Conservation (phyloP, 1,140 invertebrate genomes). For the Augochlora pura region DNA sequence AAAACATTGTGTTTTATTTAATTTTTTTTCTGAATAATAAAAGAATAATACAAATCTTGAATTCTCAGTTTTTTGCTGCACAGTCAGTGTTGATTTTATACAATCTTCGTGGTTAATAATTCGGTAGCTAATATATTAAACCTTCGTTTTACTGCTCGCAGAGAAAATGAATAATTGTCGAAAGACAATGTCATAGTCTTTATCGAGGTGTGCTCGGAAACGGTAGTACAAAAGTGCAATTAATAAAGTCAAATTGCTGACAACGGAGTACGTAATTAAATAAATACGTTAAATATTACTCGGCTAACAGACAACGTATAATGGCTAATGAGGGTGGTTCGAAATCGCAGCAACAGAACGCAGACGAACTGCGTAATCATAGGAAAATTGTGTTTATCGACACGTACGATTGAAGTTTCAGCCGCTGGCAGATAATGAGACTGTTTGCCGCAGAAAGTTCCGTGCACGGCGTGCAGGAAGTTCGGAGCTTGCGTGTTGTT, state of each 20-base stretch:
- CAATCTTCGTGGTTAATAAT: no score
- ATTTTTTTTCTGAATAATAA: no score
- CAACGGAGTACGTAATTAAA: not conserved
- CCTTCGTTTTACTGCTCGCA: no score
- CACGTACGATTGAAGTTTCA: not conserved
- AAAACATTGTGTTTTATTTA: no score
- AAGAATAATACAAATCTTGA: no score
- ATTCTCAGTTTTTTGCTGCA: no score
- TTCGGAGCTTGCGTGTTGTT: not conserved
- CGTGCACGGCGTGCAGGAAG: not conserved
- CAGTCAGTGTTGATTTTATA: no score
- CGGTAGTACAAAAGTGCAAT: no score
- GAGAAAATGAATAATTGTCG: no score
- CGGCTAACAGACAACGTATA: not conserved
- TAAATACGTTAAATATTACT: not conserved
- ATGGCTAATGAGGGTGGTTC: not conserved
- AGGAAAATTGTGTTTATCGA: constrained; percentile 17
- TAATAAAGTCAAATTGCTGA: not conserved
- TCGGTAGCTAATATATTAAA: no score
- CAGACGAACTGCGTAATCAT: not conserved
- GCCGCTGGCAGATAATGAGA: constrained; percentile 10
- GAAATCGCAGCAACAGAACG: not conserved
- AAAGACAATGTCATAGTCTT: no score
- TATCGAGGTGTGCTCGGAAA: no score
- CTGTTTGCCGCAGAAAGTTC: constrained; percentile 20